A percentile compares a stretch with the other conserved stretches of the same genome.
These are phyloP conservation scores for Distichodus sexfasciatus DNA, from an alignment of 2,797 vertebrate species.

Conservation along the genomic window DNA sequence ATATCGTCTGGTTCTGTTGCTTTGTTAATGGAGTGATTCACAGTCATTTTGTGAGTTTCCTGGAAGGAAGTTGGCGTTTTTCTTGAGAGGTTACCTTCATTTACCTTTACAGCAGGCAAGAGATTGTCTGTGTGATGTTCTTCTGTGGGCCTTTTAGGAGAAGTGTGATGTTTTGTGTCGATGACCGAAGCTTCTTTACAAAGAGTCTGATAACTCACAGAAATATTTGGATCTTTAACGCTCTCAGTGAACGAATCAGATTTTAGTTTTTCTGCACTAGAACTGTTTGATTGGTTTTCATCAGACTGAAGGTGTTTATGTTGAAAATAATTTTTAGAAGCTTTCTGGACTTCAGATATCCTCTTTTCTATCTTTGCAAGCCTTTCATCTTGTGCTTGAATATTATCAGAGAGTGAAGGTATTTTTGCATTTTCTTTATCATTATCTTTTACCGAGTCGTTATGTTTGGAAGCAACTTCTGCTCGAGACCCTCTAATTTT, in stretches of 20 bases:
- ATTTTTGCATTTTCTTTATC: conserved; percentile 10
- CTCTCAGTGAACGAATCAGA: background rate
- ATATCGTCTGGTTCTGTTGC: background rate
- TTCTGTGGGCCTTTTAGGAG: background rate
- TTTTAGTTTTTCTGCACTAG: background rate
- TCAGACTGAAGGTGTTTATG: conserved; percentile 7
- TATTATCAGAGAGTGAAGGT: background rate
- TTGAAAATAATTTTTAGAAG: background rate
- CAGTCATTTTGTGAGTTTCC: background rate
- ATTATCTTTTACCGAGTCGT: conserved; percentile 1
- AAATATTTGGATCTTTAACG: background rate
- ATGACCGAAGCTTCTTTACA: background rate
- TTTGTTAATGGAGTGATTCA: conserved; percentile 11
- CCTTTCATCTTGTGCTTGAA: background rate
- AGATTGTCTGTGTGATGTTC: conserved; percentile 12
- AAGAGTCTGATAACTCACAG: background rate
- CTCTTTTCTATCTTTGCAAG: conserved; percentile 2
- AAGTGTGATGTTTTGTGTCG: conserved; percentile 8
- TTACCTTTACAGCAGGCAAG: conserved; percentile 4
- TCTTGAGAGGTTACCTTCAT: background rate
- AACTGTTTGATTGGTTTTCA: background rate
- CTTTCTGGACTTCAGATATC: conserved; percentile 3
- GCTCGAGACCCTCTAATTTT: background rate
- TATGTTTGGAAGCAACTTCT: background rate
- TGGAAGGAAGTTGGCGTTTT: background rate